Percentiles rank a stretch among this genome's conserved stretches.
Evolutionary conservation across 2,113 vertebrate genomes (phyloP).

Genomic region (Anarrhichthys ocellatus): DNA sequence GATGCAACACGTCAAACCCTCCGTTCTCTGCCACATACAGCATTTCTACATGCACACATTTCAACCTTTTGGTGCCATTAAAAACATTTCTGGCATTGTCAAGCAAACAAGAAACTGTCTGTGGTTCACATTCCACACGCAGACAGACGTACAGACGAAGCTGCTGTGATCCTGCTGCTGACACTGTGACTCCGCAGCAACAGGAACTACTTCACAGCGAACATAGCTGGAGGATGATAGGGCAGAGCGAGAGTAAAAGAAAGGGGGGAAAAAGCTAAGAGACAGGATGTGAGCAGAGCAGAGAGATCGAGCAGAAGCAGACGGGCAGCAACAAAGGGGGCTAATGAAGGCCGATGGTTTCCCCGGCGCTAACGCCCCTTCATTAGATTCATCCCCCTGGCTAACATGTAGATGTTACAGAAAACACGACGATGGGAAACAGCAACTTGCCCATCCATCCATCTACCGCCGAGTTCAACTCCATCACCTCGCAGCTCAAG

Average conservation of each 20-base stretch:
- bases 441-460: neutral
- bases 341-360: neutral
- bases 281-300: neutral
- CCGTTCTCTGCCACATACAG: neutral
- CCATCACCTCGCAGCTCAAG: conserved; percentile 11
- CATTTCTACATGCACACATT: conserved; percentile 5
- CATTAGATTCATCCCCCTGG: conserved; percentile 17
- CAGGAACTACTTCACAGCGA: conserved; percentile 10
- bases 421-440: conserved; percentile 1
- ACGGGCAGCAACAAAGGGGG: neutral
- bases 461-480: neutral
- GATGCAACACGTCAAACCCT: neutral
- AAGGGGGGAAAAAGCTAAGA: neutral
- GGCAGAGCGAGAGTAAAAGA: neutral
- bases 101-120: conserved; percentile 3
- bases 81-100: conserved; percentile 15
- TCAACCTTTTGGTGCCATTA: neutral
- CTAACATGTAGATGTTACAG: conserved; percentile 23
- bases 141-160: neutral
- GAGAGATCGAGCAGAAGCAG: neutral
- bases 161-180: neutral
- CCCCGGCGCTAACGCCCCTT: neutral
- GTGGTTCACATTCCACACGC: neutral
- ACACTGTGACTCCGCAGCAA: conserved; percentile 6
- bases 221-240: neutral